Evolutionary conservation across 2,113 vertebrate species (phyloP).

Genomic region (Ctenomys sociabilis): DNA sequence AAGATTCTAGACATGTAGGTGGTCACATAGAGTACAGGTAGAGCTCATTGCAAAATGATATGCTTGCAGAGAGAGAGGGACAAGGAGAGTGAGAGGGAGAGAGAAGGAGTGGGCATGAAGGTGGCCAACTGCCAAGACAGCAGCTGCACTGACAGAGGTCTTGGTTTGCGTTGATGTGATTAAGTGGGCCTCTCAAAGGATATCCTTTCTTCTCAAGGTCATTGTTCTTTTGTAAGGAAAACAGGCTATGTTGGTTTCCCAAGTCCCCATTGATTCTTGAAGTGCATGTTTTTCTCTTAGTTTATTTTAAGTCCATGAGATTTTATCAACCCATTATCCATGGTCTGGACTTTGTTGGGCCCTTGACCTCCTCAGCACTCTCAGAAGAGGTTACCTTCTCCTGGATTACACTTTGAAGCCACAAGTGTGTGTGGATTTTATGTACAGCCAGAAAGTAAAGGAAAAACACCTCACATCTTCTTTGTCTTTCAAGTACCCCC

Average conservation of each 20-base stretch:
- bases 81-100: no score
- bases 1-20: not conserved
- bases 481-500: not conserved
- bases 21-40: not conserved
- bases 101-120: not conserved
- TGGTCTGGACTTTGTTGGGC: not conserved
- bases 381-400: not conserved
- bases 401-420: not conserved
- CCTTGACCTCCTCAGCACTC: not conserved
- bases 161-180: not conserved
- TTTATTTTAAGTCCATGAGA: not conserved
- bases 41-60: not conserved
- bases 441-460: not conserved
- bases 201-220: not conserved
- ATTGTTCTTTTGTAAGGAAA: not conserved
- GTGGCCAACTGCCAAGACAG: not conserved
- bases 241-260: not conserved
- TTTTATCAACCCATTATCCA: not conserved
- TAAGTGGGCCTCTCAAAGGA: not conserved
- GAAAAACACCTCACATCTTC: not conserved
- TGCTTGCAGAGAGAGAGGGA: not conserved
- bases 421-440: not conserved
- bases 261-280: not conserved
- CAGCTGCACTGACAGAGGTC: not conserved
- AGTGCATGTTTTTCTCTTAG: not conserved